Conservation (phyloP, 2,797 vertebrate genomes). For the Silurus lanzhouensis region DNA sequence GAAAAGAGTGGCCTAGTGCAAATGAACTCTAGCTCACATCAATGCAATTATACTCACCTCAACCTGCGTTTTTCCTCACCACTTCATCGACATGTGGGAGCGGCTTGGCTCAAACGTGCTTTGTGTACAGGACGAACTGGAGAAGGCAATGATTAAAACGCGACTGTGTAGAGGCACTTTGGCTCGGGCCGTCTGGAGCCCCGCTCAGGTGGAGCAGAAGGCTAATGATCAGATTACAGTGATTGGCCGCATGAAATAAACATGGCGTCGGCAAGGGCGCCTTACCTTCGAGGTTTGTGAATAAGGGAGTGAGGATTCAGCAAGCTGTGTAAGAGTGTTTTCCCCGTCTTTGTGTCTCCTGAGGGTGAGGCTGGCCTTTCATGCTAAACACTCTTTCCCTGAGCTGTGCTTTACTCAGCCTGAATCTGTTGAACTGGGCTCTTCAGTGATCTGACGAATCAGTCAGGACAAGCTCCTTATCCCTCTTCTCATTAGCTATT, state of each 20-base stretch:
- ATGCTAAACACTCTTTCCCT: slow-evolving; percentile 56
- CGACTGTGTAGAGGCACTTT: slow-evolving; percentile 46
- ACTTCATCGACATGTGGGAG: slow-evolving; percentile 51
- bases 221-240: slow-evolving; percentile 59
- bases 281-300: slow-evolving; percentile 43
- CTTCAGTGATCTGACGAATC: slow-evolving; percentile 66
- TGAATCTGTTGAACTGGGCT: slow-evolving; percentile 62
- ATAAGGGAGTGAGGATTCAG: slow-evolving; percentile 53
- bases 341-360: slow-evolving; percentile 39
- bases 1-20: slow-evolving; percentile 18
- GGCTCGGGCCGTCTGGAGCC: slow-evolving; percentile 50
- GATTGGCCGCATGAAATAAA: slow-evolving; percentile 56
- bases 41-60: slow-evolving; percentile 45
- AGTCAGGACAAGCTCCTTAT: slow-evolving; percentile 63
- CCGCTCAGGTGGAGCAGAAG: slow-evolving; percentile 51
- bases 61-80: slow-evolving; percentile 35
- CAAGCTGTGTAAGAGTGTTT: slow-evolving; percentile 35
- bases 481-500: slow-evolving; percentile 73
- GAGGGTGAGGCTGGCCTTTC: slow-evolving; percentile 53
- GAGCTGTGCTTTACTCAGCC: slow-evolving; percentile 50
- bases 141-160: slow-evolving; percentile 50
- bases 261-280: slow-evolving; percentile 48
- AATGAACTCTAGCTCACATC: slow-evolving; percentile 39
- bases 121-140: slow-evolving; percentile 33
- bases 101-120: slow-evolving; percentile 40